Conservation (phyloP, 92 coral and sea anemone genomes). For the Epizoanthus ramosus region DNA sequence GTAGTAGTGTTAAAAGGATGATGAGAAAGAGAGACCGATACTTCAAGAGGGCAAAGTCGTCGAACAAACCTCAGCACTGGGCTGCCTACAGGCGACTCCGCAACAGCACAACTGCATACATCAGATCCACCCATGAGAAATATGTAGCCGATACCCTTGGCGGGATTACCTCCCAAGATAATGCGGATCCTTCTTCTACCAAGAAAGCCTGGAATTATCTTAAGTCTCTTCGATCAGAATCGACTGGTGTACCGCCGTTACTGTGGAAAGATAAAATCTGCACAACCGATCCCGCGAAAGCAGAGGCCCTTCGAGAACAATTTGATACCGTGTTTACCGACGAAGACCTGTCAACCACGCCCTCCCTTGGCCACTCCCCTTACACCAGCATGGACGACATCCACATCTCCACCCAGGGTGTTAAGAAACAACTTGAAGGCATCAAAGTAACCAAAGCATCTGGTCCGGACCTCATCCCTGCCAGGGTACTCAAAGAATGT, state of each 20-base stretch:
- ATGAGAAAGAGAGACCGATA: background rate
- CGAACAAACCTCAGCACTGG: background rate
- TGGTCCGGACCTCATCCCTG: too few relatives aligned
- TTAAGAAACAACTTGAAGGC: too few relatives aligned
- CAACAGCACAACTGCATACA: background rate
- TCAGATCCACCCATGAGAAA: background rate
- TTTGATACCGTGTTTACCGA: background rate
- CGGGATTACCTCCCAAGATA: background rate
- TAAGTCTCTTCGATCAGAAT: background rate
- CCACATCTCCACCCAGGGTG: too few relatives aligned
- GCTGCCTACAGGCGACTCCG: background rate
- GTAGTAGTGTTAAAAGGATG: background rate
- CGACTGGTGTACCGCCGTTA: background rate
- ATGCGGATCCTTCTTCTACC: background rate
- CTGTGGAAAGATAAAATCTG: too few relatives aligned
- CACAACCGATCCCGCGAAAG: background rate
- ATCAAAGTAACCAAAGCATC: too few relatives aligned
- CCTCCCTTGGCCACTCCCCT: too few relatives aligned
- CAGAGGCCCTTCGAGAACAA: background rate
- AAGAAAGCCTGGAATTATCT: background rate
- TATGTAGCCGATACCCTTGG: background rate
- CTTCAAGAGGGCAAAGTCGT: background rate
- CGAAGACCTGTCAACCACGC: too few relatives aligned
- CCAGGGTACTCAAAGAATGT: too few relatives aligned
- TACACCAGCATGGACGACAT: too few relatives aligned